A percentile compares a stretch with the other conserved stretches of the same genome.
These are phyloP conservation scores for Oenanthe melanoleuca DNA, from an alignment of 2,113 vertebrate genomes.

Conservation along the genomic window DNA sequence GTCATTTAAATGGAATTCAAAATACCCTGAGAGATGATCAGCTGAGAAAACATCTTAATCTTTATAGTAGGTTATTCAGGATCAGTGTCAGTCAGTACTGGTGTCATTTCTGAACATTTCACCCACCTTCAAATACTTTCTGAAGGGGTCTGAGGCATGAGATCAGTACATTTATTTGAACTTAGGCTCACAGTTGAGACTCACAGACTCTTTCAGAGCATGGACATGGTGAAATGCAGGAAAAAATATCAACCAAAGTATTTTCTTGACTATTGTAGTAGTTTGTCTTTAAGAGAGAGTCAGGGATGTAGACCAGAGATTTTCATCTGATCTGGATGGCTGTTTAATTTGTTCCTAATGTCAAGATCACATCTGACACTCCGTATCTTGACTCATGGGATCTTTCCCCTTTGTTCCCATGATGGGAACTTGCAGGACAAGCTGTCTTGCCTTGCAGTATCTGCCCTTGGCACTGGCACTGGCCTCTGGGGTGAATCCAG, in stretches of 20 bases:
- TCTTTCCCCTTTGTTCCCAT: background rate
- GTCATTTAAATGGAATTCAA: background rate
- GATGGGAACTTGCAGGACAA: background rate
- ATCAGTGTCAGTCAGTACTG: background rate
- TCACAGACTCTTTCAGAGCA: background rate
- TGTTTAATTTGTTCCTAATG: constrained; percentile 10
- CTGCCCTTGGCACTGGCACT: background rate
- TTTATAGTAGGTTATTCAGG: background rate
- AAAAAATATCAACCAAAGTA: background rate
- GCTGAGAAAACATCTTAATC: background rate
- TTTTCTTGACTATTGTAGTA: background rate
- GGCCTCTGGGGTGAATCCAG: background rate
- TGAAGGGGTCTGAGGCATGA: background rate
- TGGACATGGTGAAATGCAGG: background rate
- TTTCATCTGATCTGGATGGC: background rate
- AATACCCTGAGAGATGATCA: background rate
- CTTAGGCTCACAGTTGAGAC: background rate
- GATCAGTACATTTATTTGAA: background rate
- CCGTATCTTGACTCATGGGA: background rate
- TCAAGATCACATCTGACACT: background rate
- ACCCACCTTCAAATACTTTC: background rate
- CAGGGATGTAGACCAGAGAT: background rate
- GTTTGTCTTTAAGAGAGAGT: background rate
- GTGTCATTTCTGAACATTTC: background rate
- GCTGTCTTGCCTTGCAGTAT: background rate